A percentile compares a stretch with the other conserved stretches of the same genome.
Evolutionary conservation across 2,888 invertebrate species (phyloP).

Genomic region (Teinopalpus imperialis): DNA sequence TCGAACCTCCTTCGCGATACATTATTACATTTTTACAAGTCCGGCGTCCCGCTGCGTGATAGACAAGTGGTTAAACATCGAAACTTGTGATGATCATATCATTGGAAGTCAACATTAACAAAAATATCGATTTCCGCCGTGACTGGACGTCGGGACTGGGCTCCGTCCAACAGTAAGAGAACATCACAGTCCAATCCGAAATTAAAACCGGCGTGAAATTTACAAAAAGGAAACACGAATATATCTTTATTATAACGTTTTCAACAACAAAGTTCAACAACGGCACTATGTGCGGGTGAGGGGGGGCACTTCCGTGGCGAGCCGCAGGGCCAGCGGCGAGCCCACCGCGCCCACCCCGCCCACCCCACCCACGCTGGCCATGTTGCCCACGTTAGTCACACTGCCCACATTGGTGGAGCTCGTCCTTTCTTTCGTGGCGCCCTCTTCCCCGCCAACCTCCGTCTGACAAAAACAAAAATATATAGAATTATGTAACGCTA

Average conservation of each 20-base stretch:
- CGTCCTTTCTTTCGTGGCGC: conserved; percentile 32
- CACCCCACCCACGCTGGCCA: conserved; percentile 58
- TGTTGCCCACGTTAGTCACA: conserved; percentile 43
- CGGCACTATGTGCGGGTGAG: conserved; percentile 35
- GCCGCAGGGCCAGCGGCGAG: conserved; percentile 51
- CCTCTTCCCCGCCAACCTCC: conserved; percentile 40
- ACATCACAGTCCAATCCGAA: conserved; percentile 20
- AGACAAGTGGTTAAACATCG: background rate
- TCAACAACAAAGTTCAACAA: conserved; percentile 14
- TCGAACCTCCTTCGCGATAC: background rate
- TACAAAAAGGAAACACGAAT: conserved; percentile 20
- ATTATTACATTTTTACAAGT: background rate
- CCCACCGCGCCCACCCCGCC: conserved; percentile 32
- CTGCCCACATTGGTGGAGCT: too few species aligned
- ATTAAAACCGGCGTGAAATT: conserved; percentile 8
- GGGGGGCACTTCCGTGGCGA: conserved; percentile 50
- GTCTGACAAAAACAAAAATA: conserved; percentile 13
- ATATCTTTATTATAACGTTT: conserved; percentile 8
- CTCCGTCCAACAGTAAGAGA: conserved; percentile 13
- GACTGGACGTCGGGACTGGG: background rate
- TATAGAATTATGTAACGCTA: background rate
- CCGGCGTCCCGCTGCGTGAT: background rate
- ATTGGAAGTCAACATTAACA: background rate
- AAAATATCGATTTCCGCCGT: background rate
- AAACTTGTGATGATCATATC: background rate